Base-by-base conservation (phyloP, 1,140 invertebrate genomes). In the Cyphomyrmex costatus region DNA sequence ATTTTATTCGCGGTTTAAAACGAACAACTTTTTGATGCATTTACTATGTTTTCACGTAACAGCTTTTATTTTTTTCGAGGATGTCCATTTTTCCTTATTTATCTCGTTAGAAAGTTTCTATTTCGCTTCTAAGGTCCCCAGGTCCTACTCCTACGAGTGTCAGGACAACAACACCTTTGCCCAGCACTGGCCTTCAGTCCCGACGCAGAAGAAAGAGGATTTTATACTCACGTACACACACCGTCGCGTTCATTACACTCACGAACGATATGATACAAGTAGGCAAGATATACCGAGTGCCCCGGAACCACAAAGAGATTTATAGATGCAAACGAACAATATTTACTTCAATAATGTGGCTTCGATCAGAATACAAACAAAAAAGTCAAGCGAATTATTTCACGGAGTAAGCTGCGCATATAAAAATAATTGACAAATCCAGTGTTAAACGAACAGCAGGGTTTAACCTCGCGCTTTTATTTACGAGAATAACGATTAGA, bases 191-290 rank as follows among this genome's bases (percentile, higher is more conserved):
- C 53, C 66, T 42, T 56, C 56, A 73, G 51, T 58, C 33, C 33
- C 53, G 66, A 73, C 49, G 51, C 24, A 82, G 66, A 73, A 71
- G 66, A 74, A 60, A 82, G 42, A 46, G 68, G 56, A 83, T 83
- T 60, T 60, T 73, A 60, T 82, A 49, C 68, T 73, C 68, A 74
- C 53, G 24, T 68, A 68, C 70, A 70, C 70, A 70, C 61, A 70
- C 49, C 4, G 30, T 90, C 70, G 42, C 46, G 83, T 85, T 56
- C 68, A 46, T 49, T 61, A 78, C 61, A 70, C 77, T 76, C 89
- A 91, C 89, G 86, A 90, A 82, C 88, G 86, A 88, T 92, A 92
- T 92, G 87, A 92, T 92, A 93, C 91, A 93, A 90, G 88, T 91
- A 92, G 92, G 91, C 91, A 87, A 92, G 89, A 90, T 91, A 85